Conservation (phyloP, 2,888 invertebrate species). For the Orthonychiurus folsomi region DNA sequence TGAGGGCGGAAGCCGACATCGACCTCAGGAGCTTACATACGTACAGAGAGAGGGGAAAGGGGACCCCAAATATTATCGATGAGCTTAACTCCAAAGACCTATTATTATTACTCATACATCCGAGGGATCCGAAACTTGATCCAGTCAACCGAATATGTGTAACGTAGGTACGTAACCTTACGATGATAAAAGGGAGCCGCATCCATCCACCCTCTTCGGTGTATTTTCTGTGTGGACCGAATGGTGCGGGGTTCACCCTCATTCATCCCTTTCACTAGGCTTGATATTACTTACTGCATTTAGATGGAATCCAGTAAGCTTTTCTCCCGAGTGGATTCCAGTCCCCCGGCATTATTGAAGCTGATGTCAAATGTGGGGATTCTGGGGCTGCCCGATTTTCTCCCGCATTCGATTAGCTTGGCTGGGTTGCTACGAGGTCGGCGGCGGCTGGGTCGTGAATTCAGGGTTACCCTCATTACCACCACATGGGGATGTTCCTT, state of each 20-base stretch:
- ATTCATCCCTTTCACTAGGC: too few relatives aligned
- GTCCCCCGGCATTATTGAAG: too few relatives aligned
- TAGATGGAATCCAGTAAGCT: too few relatives aligned
- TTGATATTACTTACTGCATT: too few relatives aligned
- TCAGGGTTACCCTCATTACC: slow-evolving; percentile 1
- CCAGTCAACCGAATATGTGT: neutral
- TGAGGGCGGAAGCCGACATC: neutral
- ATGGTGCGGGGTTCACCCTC: too few relatives aligned
- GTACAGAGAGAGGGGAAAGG: neutral
- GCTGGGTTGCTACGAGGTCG: too few relatives aligned
- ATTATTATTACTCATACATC: neutral
- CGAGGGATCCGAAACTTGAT: too few relatives aligned
- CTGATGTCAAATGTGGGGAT: too few relatives aligned
- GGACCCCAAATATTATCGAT: neutral
- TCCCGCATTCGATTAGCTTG: neutral
- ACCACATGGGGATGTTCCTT: neutral
- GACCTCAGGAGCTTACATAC: neutral
- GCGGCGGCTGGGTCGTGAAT: neutral
- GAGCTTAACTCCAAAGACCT: neutral
- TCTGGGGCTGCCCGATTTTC: neutral
- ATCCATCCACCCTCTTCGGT: too few relatives aligned
- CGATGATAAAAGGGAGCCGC: too few relatives aligned
- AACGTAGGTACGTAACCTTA: too few relatives aligned
- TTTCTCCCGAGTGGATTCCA: too few relatives aligned
- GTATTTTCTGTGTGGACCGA: neutral